Evolutionary conservation across 2,888 invertebrate genomes (phyloP).

Genomic region (Drosophila pegasa): DNA sequence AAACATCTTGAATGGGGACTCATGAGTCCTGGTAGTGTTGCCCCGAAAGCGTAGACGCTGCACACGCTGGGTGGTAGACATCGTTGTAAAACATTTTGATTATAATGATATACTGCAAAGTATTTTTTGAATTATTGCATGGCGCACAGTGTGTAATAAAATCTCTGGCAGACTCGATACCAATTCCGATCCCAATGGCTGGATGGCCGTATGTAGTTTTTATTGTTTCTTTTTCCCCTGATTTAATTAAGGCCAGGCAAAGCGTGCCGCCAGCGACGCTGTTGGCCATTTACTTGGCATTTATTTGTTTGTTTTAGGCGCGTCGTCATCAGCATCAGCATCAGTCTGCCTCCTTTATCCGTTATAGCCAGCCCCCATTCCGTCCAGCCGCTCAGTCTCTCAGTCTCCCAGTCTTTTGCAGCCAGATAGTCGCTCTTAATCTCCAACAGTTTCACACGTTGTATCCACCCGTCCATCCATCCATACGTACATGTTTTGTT

Average conservation of each 20-base stretch:
- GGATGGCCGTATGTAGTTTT: constrained; percentile 42
- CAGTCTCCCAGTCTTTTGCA: constrained; percentile 28
- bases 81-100: constrained; percentile 62
- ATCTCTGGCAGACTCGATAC: constrained; percentile 48
- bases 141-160: constrained; percentile 63
- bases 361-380: constrained; percentile 14
- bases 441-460: constrained; percentile 68
- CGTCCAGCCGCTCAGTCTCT: constrained; percentile 7
- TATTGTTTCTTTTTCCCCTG: constrained; percentile 67
- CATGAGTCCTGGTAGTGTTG: constrained; percentile 43
- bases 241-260: constrained; percentile 75
- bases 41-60: constrained; percentile 28
- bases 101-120: constrained; percentile 75
- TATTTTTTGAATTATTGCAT: constrained; percentile 79
- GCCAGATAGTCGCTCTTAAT: constrained; percentile 52
- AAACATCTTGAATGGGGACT: constrained; percentile 74
- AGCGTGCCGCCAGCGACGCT: constrained; percentile 71
- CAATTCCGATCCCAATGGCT: constrained; percentile 6
- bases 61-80: constrained; percentile 68
- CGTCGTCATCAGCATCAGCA: constrained; percentile 66
- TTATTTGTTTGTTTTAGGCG: constrained; percentile 80
- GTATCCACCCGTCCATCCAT: constrained; percentile 17
- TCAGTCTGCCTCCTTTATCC: constrained; percentile 19
- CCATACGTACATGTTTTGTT: constrained; percentile 18
- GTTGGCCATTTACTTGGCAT: constrained; percentile 72